These are phyloP conservation scores for Streptopelia turtur DNA, from an alignment of 2,797 vertebrate species.

Conservation along the genomic window DNA sequence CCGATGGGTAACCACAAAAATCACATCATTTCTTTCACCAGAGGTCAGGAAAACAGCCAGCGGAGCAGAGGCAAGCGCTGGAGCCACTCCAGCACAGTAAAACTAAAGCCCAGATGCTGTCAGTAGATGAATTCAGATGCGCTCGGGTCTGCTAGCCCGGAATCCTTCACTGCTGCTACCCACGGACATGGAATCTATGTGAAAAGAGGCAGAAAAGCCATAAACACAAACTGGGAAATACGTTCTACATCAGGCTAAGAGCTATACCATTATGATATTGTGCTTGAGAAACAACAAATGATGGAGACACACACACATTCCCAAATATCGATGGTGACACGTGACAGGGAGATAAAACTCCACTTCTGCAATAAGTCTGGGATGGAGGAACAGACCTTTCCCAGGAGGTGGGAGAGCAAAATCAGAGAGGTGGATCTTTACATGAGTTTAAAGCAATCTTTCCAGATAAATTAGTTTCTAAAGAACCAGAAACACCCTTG, in stretches of 20 bases:
- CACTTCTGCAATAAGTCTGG: not conserved
- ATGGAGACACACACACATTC: not conserved
- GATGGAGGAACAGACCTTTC: not conserved
- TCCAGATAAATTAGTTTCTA: not conserved
- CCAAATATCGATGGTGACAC: not conserved
- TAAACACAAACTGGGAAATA: fast-evolving
- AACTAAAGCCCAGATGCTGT: not conserved
- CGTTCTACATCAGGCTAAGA: not conserved
- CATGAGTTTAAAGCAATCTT: not conserved
- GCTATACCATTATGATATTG: not conserved
- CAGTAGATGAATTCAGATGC: not conserved
- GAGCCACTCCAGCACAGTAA: fast-evolving
- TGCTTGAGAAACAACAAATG: not conserved
- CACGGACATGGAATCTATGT: not conserved
- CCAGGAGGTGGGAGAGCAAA: not conserved
- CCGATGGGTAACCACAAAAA: not conserved
- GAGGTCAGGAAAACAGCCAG: not conserved
- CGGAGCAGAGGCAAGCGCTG: fast-evolving
- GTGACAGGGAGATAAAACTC: not conserved
- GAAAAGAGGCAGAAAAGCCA: not conserved
- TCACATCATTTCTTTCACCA: not conserved
- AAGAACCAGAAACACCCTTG: not conserved
- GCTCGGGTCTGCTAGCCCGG: not conserved
- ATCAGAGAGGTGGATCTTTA: not conserved
- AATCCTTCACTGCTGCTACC: not conserved